Conservation (phyloP, 2,888 invertebrate species). For the Zygothrica quintamaculata region DNA sequence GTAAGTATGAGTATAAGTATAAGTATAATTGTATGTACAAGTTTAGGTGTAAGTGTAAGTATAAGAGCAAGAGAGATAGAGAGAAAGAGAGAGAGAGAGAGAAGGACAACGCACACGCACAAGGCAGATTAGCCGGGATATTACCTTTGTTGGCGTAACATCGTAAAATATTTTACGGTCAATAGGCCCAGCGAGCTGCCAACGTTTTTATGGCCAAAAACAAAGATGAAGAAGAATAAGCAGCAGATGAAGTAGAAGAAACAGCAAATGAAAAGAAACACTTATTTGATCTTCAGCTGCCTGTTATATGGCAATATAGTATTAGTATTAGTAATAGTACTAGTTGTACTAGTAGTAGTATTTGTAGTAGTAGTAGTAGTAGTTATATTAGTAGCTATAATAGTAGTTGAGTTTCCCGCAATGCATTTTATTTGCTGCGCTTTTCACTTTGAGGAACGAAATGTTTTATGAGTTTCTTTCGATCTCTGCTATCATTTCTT, state of each 20-base stretch:
- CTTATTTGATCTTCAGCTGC: slow-evolving; percentile 42
- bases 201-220: slow-evolving; percentile 67
- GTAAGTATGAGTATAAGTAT: no score
- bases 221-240: neutral
- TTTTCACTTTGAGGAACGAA: no score
- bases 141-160: slow-evolving; percentile 67
- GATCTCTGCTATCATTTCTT: neutral
- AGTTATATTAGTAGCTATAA: no score
- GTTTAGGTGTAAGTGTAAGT: no score
- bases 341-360: no score
- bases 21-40: no score
- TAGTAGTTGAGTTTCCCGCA: slow-evolving; percentile 7
- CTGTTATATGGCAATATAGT: slow-evolving; percentile 30
- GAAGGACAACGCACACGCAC: slow-evolving; percentile 24
- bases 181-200: slow-evolving; percentile 63
- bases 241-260: no score
- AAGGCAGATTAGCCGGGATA: slow-evolving; percentile 47
- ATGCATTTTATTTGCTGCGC: no score
- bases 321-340: no score
- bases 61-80: no score
- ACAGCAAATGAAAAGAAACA: slow-evolving; percentile 17
- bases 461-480: no score
- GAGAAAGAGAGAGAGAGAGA: slow-evolving; percentile 2
- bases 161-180: slow-evolving; percentile 79
- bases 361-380: no score